Evolutionary conservation across 2,888 invertebrate genomes (phyloP).

Genomic region (Alentia gelatinosa): DNA sequence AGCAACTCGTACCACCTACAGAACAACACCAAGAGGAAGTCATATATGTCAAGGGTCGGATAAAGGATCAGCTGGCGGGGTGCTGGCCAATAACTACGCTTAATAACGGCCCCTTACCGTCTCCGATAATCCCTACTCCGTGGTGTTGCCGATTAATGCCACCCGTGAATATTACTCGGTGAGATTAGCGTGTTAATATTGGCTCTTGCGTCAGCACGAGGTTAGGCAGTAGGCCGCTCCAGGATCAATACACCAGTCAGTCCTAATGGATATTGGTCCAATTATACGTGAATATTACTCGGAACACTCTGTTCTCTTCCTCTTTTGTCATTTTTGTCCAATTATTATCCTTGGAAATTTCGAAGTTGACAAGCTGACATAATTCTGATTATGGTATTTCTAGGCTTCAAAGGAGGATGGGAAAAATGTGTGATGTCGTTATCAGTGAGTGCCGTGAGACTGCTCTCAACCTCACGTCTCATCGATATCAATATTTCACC

Average conservation of each 20-base stretch:
- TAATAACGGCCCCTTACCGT: too few species aligned
- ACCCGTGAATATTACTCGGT: too few species aligned
- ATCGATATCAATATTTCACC: too few species aligned
- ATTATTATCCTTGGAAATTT: neutral
- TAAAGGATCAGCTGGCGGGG: too few species aligned
- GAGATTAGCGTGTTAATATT: neutral
- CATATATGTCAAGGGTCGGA: too few species aligned
- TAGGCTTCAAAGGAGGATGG: neutral
- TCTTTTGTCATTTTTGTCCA: neutral
- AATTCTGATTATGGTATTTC: neutral
- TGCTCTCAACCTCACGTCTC: neutral
- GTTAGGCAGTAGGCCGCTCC: neutral
- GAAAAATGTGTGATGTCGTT: neutral
- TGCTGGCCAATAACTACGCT: too few species aligned
- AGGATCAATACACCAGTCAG: neutral
- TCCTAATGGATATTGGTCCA: neutral
- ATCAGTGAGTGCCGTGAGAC: neutral
- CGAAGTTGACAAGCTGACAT: neutral
- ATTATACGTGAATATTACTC: neutral
- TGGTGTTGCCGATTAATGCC: too few species aligned
- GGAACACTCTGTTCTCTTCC: neutral
- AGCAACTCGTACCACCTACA: too few species aligned
- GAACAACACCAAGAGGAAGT: too few species aligned
- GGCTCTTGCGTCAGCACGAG: neutral
- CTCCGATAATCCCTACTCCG: too few species aligned